These are phyloP conservation scores for Cosmia trapezina DNA, from an alignment of 2,888 invertebrate genomes.

Conservation along the genomic window DNA sequence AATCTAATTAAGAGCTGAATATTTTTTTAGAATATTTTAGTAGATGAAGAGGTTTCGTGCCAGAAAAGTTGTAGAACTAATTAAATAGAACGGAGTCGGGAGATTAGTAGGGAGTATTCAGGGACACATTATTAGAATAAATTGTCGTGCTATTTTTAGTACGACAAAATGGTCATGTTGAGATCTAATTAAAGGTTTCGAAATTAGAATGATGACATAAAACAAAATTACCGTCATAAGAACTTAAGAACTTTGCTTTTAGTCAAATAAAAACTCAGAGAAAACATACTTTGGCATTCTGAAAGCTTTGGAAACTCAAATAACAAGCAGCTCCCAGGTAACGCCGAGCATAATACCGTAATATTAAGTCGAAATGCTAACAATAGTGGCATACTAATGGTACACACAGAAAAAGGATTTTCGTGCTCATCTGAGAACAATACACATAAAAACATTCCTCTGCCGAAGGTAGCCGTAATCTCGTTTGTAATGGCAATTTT, in stretches of 20 bases:
- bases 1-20: constrained; percentile 53
- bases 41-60: constrained; percentile 21
- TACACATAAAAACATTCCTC: constrained; percentile 38
- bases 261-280: constrained; percentile 17
- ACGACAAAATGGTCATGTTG: background rate
- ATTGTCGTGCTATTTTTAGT: background rate
- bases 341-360: constrained; percentile 19
- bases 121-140: constrained; percentile 9
- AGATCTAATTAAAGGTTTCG: no score
- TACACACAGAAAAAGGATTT: constrained; percentile 50
- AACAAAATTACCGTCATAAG: background rate
- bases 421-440: constrained; percentile 48
- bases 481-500: constrained; percentile 57
- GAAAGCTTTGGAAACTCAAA: constrained; percentile 34
- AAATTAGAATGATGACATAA: background rate
- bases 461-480: constrained; percentile 55
- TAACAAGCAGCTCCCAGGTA: constrained; percentile 27
- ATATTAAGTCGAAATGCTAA: constrained; percentile 33
- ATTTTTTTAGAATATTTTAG: constrained; percentile 37
- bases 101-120: background rate
- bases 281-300: constrained; percentile 10
- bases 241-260: constrained; percentile 30
- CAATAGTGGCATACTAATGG: constrained; percentile 43
- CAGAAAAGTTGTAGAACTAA: constrained; percentile 12
- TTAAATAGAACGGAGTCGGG: constrained; percentile 12